Conservation (phyloP, 2,113 vertebrate genomes). For the Oxyura jamaicensis region DNA sequence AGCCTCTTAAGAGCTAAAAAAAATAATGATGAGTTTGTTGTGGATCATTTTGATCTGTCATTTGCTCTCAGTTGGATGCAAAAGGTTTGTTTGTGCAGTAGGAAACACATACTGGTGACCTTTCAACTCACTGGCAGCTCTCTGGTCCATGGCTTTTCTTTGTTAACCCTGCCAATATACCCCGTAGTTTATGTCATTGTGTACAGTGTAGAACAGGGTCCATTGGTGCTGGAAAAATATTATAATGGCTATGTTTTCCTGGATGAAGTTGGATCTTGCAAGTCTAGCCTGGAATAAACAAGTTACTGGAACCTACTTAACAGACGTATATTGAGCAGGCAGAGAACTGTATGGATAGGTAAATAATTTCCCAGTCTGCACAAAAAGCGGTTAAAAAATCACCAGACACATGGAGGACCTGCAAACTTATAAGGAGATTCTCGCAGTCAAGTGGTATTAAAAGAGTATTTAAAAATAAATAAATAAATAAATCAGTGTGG, state of each 20-base stretch:
- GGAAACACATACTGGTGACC: background rate
- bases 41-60: background rate
- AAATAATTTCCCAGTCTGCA: background rate
- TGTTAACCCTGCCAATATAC: background rate
- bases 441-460: background rate
- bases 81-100: background rate
- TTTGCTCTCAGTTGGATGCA: background rate
- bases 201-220: background rate
- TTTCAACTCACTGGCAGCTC: background rate
- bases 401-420: background rate
- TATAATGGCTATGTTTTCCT: background rate
- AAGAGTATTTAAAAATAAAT: background rate
- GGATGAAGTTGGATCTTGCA: background rate
- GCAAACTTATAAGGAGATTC: background rate
- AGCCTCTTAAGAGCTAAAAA: background rate
- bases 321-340: background rate
- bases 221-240: background rate
- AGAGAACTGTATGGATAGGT: background rate
- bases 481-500: background rate
- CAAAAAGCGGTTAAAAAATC: background rate
- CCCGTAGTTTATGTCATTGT: background rate
- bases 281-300: background rate
- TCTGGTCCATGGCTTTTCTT: background rate
- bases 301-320: background rate
- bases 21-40: background rate